These are phyloP conservation scores for Tetramorium bicarinatum DNA, from an alignment of 2,888 invertebrate genomes.

Conservation along the genomic window DNA sequence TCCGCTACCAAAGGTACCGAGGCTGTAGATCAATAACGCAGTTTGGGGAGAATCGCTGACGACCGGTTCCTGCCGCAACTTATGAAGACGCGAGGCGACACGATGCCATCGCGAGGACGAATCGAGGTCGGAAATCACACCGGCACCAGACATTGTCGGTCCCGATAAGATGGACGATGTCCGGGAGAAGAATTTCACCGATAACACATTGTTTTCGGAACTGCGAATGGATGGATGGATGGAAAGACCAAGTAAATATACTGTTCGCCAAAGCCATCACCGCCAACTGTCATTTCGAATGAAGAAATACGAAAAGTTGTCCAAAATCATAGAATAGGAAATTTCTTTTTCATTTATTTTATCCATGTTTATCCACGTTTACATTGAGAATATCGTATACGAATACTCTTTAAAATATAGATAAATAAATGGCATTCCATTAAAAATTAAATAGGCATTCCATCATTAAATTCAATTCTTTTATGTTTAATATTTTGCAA, in stretches of 20 bases:
- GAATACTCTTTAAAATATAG: background rate
- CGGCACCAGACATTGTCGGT: constrained; percentile 21
- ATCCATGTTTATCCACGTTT: background rate
- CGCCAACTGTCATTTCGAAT: background rate
- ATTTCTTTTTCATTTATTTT: background rate
- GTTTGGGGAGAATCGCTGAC: constrained; percentile 60
- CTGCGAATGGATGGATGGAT: constrained; percentile 11
- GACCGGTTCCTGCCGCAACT: constrained; percentile 49
- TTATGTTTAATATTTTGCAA: background rate
- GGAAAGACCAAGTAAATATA: constrained; percentile 17
- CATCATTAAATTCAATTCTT: constrained; percentile 1
- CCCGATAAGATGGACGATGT: constrained; percentile 25
- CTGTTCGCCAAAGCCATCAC: background rate
- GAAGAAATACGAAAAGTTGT: background rate
- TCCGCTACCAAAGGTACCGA: constrained; percentile 53
- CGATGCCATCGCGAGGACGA: constrained; percentile 47
- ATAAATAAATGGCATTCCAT: background rate
- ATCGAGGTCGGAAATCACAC: constrained; percentile 63
- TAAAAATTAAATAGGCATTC: background rate
- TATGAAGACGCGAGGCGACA: constrained; percentile 28
- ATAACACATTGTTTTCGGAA: constrained; percentile 48
- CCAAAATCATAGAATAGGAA: background rate
- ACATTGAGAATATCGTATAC: background rate
- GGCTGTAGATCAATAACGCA: constrained; percentile 66
- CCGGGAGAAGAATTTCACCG: constrained; percentile 31